phyloP scores from a whole-genome alignment of 2,113 vertebrate genomes.

The Rhinichthys klamathensis region DNA sequence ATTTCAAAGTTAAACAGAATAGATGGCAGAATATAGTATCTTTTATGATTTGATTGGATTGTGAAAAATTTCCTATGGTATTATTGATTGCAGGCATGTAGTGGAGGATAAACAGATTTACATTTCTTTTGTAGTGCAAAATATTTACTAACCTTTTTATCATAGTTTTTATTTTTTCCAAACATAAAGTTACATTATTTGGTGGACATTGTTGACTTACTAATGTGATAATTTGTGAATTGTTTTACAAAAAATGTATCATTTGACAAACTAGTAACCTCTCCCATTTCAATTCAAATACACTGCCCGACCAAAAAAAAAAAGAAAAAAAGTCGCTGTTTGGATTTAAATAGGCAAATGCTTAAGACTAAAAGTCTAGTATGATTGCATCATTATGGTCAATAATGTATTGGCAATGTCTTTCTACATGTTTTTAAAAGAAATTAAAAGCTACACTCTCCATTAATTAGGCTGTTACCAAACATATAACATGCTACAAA shows the following conservation, averaged over 20 bases:
- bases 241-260: neutral
- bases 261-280: neutral
- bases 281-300: neutral
- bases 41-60: neutral
- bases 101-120: neutral
- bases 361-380: too few relatives aligned
- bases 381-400: too few relatives aligned
- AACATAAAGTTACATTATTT: neutral
- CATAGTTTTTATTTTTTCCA: too few relatives aligned
- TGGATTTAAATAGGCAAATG: too few relatives aligned
- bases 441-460: too few relatives aligned
- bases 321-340: too few relatives aligned
- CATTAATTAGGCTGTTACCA: too few relatives aligned
- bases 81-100: neutral
- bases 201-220: neutral
- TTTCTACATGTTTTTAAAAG: too few relatives aligned
- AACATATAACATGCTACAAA: too few relatives aligned
- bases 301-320: too few relatives aligned
- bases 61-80: neutral
- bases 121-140: neutral
- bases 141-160: too few relatives aligned
- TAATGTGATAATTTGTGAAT: neutral
- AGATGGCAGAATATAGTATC: neutral
- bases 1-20: neutral
- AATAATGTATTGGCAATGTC: too few relatives aligned